Conservation (phyloP, 2,888 invertebrate species). For the Cremastinae sp. region DNA sequence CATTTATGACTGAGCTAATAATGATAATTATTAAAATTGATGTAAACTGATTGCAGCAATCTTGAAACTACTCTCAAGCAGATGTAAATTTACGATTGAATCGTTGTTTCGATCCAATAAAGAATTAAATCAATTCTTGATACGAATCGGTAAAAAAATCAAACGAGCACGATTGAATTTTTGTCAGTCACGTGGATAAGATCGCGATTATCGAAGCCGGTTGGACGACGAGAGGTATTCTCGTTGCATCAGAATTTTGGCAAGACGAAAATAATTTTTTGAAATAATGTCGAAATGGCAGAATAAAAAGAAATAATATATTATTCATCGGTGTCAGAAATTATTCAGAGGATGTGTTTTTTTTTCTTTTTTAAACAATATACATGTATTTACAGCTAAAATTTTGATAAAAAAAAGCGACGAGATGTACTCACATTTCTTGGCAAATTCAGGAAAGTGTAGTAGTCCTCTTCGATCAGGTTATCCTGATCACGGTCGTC, state of each 20-base stretch:
- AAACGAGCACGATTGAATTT: conserved; percentile 1
- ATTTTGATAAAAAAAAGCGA: conserved; percentile 1
- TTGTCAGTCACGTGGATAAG: not conserved
- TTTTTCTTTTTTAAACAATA: too few relatives aligned
- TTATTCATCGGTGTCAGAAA: not conserved
- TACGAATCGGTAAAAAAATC: not conserved
- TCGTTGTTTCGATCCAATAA: too few relatives aligned
- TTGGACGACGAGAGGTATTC: not conserved
- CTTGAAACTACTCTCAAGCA: too few relatives aligned
- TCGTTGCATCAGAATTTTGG: conserved; percentile 22
- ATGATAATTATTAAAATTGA: too few relatives aligned
- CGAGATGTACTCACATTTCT: conserved; percentile 86
- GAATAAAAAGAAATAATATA: conserved; percentile 3
- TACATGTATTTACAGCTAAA: too few relatives aligned
- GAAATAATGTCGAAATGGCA: conserved; percentile 3
- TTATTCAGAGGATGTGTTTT: too few relatives aligned
- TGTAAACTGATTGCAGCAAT: too few relatives aligned
- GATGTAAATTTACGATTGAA: too few relatives aligned
- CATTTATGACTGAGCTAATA: too few relatives aligned
- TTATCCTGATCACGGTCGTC: conserved; percentile 85
- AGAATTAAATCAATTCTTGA: not conserved
- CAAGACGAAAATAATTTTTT: conserved; percentile 24
- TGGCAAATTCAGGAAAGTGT: conserved; percentile 92
- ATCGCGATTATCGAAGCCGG: not conserved
- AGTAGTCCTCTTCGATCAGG: conserved; percentile 91